Percentiles rank a stretch among this genome's conserved stretches.
These are phyloP conservation scores for Macaria notata DNA, from an alignment of 2,888 invertebrate species.

Conservation along the genomic window DNA sequence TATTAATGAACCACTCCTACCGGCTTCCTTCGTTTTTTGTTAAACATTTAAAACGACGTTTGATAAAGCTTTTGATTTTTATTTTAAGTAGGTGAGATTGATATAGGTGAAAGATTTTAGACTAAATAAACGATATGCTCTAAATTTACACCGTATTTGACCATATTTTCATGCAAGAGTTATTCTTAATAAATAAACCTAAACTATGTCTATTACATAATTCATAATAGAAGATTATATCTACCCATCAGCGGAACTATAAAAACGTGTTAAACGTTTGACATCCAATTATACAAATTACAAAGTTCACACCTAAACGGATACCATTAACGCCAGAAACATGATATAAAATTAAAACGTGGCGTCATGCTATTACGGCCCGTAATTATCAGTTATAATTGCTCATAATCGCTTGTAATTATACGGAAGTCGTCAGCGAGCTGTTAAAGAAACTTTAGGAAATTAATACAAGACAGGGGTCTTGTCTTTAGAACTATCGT, in stretches of 20 bases:
- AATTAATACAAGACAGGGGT: constrained; percentile 10
- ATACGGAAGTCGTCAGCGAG: constrained; percentile 33
- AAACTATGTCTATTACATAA: no score
- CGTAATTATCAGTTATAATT: constrained; percentile 41
- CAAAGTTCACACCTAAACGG: constrained; percentile 28
- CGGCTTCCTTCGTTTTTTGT: constrained; percentile 53
- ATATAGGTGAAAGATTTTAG: no score
- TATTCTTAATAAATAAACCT: no score
- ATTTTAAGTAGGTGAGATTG: no score
- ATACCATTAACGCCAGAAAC: constrained; percentile 28
- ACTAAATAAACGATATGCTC: no score
- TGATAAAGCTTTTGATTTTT: no score
- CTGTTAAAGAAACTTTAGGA: constrained; percentile 45
- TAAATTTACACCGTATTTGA: no score
- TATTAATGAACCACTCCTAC: constrained; percentile 71
- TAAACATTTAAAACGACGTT: constrained; percentile 1
- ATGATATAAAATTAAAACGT: constrained; percentile 39
- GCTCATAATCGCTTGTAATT: constrained; percentile 30
- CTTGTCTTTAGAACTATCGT: constrained; percentile 41
- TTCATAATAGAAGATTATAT: no score
- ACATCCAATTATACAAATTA: constrained; percentile 25
- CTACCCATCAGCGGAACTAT: background rate
- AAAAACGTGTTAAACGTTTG: constrained; percentile 14
- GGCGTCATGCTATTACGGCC: constrained; percentile 48
- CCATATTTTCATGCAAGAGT: no score